Conservation (phyloP, 2,888 invertebrate genomes). For the Torymus tubicola region DNA sequence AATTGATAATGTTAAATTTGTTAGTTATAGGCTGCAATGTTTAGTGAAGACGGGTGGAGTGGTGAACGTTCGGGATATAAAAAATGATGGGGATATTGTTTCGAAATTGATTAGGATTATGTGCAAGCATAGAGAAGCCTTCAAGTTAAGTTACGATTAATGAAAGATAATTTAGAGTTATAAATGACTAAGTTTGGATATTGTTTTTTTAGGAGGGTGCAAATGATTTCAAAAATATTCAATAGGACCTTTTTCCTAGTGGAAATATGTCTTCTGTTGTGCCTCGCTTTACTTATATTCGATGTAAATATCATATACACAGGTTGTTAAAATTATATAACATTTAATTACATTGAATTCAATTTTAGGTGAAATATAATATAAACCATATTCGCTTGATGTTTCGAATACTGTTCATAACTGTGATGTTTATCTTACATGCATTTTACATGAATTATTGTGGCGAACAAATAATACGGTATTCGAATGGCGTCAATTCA, state of each 20-base stretch:
- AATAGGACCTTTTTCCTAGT: conserved; percentile 23
- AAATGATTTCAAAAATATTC: conserved; percentile 4
- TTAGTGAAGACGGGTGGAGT: background rate
- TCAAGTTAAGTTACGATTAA: conserved; percentile 19
- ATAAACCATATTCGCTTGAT: background rate
- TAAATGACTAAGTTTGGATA: background rate
- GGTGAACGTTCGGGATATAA: background rate
- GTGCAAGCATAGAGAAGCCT: conserved; percentile 13
- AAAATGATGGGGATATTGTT: background rate
- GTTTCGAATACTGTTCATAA: background rate
- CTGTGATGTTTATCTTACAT: conserved; percentile 9
- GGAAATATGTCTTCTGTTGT: conserved; percentile 7
- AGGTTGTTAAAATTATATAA: background rate
- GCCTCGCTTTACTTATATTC: conserved; percentile 22
- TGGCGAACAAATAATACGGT: conserved; percentile 38
- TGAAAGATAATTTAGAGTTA: too few species aligned
- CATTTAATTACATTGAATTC: background rate
- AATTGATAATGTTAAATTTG: too few species aligned
- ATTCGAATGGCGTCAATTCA: conserved; percentile 14
- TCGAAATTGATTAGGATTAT: conserved; percentile 7
- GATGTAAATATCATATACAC: conserved; percentile 8
- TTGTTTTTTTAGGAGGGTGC: conserved; percentile 31
- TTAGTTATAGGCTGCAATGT: conserved; percentile 28
- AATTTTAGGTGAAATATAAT: conserved; percentile 13
- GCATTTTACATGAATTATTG: conserved; percentile 39